Evolutionary conservation across 2,113 vertebrate species (phyloP).

Genomic region (Chascanopsetta lugubris): DNA sequence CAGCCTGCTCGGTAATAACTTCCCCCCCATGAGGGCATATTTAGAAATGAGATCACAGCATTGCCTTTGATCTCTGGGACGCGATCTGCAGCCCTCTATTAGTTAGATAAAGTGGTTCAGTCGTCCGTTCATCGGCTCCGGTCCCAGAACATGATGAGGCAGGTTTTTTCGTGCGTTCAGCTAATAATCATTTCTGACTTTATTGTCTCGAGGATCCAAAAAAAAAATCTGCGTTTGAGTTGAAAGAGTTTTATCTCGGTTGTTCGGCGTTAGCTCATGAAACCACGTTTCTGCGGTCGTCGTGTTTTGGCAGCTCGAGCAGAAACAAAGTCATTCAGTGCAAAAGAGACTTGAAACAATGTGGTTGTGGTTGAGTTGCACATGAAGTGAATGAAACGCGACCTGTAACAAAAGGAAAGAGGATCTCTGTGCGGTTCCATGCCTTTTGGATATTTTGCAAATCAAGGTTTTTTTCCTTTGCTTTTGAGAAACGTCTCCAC

Average conservation of each 20-base stretch:
- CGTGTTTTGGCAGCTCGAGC: background rate
- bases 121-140: background rate
- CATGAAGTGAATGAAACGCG: background rate
- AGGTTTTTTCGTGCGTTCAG: background rate
- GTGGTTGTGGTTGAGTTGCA: background rate
- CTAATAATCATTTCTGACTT: background rate
- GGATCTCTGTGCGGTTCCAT: too few species aligned
- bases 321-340: too few species aligned
- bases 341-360: background rate
- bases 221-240: too few species aligned
- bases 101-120: background rate
- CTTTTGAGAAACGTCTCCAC: too few species aligned
- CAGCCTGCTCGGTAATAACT: background rate
- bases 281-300: too few species aligned
- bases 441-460: too few species aligned
- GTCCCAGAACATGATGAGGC: background rate
- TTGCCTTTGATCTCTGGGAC: background rate
- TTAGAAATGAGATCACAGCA: background rate
- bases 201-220: too few species aligned
- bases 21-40: background rate
- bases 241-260: too few species aligned
- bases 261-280: background rate
- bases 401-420: background rate
- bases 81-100: background rate
- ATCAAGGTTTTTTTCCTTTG: too few species aligned